Evolutionary conservation across 2,113 vertebrate species (phyloP).

Genomic region (Grallaria varia): DNA sequence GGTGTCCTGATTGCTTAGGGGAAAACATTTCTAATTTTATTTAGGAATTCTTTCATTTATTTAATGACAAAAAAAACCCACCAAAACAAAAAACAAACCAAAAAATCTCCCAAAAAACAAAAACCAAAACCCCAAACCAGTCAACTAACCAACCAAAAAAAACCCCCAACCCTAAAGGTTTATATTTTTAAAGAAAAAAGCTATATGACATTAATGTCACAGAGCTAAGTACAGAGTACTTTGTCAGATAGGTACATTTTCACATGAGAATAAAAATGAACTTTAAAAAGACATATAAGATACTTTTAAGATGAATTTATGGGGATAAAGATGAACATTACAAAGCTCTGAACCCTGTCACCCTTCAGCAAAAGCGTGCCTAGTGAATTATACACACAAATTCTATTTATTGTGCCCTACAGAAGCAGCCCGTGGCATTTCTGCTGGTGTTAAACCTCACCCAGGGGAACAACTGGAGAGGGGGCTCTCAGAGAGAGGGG

Average conservation of each 20-base stretch:
- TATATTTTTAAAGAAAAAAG: not conserved
- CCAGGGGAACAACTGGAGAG: not conserved
- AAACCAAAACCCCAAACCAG: too few species aligned
- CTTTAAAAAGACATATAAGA: not conserved
- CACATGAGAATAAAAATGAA: not conserved
- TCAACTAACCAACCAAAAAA: not conserved
- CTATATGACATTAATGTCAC: not conserved
- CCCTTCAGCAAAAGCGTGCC: not conserved
- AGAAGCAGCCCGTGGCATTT: accelerated
- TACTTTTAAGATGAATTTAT: not conserved
- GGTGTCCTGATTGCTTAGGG: too few species aligned
- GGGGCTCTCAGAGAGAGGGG: not conserved
- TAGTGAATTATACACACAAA: accelerated
- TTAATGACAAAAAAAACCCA: not conserved
- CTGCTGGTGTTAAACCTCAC: accelerated
- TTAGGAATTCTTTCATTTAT: not conserved
- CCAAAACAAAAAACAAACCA: not conserved
- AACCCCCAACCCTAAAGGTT: accelerated
- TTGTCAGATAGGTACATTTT: not conserved
- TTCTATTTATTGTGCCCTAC: accelerated
- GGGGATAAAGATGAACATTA: not conserved
- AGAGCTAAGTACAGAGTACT: not conserved
- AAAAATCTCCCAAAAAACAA: too few species aligned
- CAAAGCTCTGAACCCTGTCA: not conserved
- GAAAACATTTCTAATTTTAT: not conserved